These are phyloP conservation scores for Camponotus fellah DNA, from an alignment of 2,888 invertebrate species.

Conservation along the genomic window DNA sequence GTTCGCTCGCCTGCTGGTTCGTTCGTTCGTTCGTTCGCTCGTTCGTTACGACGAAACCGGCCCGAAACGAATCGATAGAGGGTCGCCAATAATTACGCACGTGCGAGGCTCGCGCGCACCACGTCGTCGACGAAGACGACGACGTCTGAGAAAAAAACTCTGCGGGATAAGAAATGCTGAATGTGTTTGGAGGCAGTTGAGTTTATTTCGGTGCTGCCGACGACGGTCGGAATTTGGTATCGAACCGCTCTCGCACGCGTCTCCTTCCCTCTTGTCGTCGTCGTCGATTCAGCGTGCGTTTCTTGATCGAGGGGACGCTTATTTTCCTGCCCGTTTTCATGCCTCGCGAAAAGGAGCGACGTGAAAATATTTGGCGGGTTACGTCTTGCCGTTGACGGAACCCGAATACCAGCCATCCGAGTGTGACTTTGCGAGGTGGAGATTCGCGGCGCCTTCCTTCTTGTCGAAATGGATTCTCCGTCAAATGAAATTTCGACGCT, in stretches of 20 bases:
- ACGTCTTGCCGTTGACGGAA: conserved; percentile 31
- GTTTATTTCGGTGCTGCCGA: conserved; percentile 50
- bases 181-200: conserved; percentile 23
- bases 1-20: conserved; percentile 45
- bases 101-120: conserved; percentile 50
- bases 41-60: conserved; percentile 64
- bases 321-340: conserved; percentile 31
- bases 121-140: background rate
- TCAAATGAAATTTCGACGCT: conserved; percentile 15
- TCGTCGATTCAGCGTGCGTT: background rate
- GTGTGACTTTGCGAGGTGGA: background rate
- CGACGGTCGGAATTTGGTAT: conserved; percentile 48
- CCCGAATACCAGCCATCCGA: too few relatives aligned
- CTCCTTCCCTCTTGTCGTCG: background rate
- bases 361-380: conserved; percentile 40
- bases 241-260: conserved; percentile 31
- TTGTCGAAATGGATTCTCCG: background rate
- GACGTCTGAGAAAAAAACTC: conserved; percentile 1
- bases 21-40: conserved; percentile 6
- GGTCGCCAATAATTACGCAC: conserved; percentile 71
- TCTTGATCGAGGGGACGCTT: background rate
- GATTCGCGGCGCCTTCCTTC: background rate
- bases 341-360: background rate
- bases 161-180: conserved; percentile 28
- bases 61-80: conserved; percentile 64